These are phyloP conservation scores for Ceyx margarethae DNA, from an alignment of 2,113 vertebrate genomes.

Conservation along the genomic window DNA sequence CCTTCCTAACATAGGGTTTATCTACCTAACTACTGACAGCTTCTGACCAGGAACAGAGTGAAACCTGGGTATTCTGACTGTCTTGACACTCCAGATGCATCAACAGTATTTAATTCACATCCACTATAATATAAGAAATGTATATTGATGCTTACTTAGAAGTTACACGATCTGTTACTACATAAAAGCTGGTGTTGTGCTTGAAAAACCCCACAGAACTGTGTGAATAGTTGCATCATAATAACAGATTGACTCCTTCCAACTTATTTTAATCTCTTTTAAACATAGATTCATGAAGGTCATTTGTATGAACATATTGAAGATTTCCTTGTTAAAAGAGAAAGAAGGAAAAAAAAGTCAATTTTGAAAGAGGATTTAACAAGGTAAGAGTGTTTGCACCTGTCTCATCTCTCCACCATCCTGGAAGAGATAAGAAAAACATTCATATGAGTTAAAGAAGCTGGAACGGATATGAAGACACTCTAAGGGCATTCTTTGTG, in stretches of 20 bases:
- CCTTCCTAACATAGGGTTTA: background rate
- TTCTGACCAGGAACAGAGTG: background rate
- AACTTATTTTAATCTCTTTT: constrained; percentile 50
- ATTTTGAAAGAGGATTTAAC: constrained; percentile 14
- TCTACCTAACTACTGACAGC: background rate
- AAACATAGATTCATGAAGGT: constrained; percentile 48
- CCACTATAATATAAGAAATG: background rate
- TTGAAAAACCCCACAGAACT: constrained; percentile 50
- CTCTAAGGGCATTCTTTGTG: background rate
- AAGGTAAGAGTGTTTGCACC: background rate
- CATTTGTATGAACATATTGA: background rate
- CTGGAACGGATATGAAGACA: background rate
- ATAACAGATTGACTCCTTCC: constrained; percentile 14
- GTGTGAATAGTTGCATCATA: constrained; percentile 21
- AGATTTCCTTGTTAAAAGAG: background rate
- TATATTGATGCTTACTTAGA: constrained; percentile 8
- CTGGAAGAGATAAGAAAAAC: background rate
- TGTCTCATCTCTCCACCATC: background rate
- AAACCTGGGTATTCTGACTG: background rate
- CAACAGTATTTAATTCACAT: background rate
- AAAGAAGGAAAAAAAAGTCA: background rate
- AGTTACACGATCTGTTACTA: constrained; percentile 16
- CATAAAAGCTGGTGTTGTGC: constrained; percentile 16
- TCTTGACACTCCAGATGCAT: background rate
- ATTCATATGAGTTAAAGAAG: constrained; percentile 18